These are phyloP conservation scores for Diplodus puntazzo DNA, from an alignment of 2,797 vertebrate species.

Conservation along the genomic window DNA sequence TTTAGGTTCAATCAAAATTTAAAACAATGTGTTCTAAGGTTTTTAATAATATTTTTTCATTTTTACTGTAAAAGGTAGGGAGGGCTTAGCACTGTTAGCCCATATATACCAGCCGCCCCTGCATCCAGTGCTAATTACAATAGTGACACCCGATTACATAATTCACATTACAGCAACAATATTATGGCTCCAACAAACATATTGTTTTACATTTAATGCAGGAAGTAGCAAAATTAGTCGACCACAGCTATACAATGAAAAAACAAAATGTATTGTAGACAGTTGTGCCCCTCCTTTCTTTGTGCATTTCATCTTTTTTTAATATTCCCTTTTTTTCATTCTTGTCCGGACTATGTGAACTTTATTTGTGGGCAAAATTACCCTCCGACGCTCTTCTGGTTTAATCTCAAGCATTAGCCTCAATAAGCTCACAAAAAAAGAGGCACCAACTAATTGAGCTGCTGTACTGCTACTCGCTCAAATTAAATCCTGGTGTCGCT, in stretches of 20 bases:
- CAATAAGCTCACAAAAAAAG: conserved; percentile 20
- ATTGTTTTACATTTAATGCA: too few species aligned
- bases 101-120: too few species aligned
- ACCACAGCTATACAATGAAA: neutral
- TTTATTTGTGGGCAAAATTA: neutral
- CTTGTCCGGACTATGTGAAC: neutral
- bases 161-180: too few species aligned
- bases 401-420: conserved; percentile 20
- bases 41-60: too few species aligned
- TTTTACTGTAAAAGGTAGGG: too few species aligned
- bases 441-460: conserved; percentile 20
- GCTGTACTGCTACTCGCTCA: conserved; percentile 4
- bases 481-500: conserved; percentile 30
- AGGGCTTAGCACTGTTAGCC: too few species aligned
- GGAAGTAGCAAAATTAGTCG: neutral
- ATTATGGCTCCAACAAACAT: too few species aligned
- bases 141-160: too few species aligned
- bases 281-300: neutral
- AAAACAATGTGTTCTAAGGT: too few species aligned
- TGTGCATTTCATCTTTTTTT: neutral
- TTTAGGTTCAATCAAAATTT: too few species aligned
- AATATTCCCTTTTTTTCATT: neutral
- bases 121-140: too few species aligned
- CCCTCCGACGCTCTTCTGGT: neutral
- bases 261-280: neutral